Conservation (phyloP, 1,140 invertebrate genomes). For the Sminthurides bifidus region DNA sequence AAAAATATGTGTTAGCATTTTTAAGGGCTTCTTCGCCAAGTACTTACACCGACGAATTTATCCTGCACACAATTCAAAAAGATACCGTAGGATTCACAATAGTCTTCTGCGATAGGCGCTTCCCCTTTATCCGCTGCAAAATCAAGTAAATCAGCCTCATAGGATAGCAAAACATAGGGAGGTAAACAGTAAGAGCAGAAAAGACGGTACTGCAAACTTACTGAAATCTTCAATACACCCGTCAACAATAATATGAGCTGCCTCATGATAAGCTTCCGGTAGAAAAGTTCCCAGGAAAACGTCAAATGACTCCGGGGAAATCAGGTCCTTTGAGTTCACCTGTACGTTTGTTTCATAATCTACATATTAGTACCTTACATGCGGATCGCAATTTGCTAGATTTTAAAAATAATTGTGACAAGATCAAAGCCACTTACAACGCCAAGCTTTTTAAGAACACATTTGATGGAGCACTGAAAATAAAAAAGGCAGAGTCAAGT, state of each 20-base stretch:
- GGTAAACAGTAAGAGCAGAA: no score
- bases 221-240: conserved; percentile 3
- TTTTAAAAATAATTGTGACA: no score
- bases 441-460: neutral
- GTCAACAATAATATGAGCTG: neutral
- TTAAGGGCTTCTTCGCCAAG: no score
- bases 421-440: neutral
- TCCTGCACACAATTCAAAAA: neutral
- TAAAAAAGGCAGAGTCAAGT: no score
- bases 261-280: neutral
- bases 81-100: conserved; percentile 2
- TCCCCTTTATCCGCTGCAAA: conserved; percentile 3
- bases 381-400: no score
- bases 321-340: conserved; percentile 2
- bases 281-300: neutral
- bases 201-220: no score
- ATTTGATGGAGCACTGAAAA: conserved; percentile 4
- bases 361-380: no score
- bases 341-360: no score
- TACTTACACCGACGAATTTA: neutral
- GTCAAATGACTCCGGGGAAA: neutral
- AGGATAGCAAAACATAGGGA: no score
- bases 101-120: neutral
- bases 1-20: no score
- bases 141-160: no score